Evolutionary conservation across 2,888 invertebrate species (phyloP), one percentile per base, ranked within the genome.

Genomic region (Philereme transversata): DNA sequence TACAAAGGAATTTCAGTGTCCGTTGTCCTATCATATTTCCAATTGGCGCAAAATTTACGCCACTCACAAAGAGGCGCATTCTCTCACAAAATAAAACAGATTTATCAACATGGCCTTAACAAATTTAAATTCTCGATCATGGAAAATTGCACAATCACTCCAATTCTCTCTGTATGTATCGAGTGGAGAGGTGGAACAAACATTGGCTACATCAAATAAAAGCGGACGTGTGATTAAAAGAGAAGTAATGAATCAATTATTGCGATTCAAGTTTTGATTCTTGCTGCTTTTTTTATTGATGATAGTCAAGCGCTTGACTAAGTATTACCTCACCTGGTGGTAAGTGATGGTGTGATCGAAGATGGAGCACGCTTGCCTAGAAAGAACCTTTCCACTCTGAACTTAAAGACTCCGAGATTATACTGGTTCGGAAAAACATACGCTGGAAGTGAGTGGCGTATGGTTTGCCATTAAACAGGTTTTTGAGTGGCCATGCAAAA

Each of bases 81-180:
- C 63, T 66, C 58, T 74, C 77, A 77, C 72, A 75, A 75, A 78
- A 73, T 75, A 74, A 78, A 83, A 77, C 76, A 78, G 80, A 83
- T 84, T 83, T 77, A 84, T 85, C 81, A 83, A 74, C 69, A 69
- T 65, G 51, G 67, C 74, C 72, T 70, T 77, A 78, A 80, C 78
- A 78, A 83, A 82, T 83, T 83, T 82, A 81, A 83, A 83, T 79
- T 81, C 78, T 80, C 82, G 82, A 84, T 85, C 81, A 83, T 76
- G 78, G 78, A 74, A 82, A 84, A 85, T 85, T 83, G 81, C 79
- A 77, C 77, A 81, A 76, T 81, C 79, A 74, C 72, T 77, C 74
- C 75, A 74, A 77, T 81, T 76, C 75, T 71, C 72, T 74, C 72
- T 69, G 77, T 78, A 74, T 76, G 74, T 75, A 76, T 74, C 74